Evolutionary conservation across 2,888 invertebrate genomes (phyloP), one percentile per base, ranked within the genome.

Genomic region (Metopia argyrocephala): DNA sequence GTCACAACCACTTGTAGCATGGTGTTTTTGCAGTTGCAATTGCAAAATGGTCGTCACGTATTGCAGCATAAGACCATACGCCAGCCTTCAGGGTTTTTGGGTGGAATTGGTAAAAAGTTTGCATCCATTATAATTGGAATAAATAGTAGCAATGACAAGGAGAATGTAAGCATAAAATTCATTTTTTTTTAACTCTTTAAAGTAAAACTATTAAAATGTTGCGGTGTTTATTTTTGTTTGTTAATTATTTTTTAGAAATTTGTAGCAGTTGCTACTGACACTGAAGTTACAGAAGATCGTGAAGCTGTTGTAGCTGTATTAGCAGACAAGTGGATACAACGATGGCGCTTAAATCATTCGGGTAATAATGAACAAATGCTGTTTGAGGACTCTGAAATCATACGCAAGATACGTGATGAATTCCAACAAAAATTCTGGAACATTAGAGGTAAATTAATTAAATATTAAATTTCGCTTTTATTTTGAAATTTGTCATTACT

Each of bases 1-100:
- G 96, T 96, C 0, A 98, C 98, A 12, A 98, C 98, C 0, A 97
- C 98, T 0, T 96, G 97, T 87, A 96, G 96, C 0, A 92, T 97
- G 31, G 94, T 96, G 0, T 91, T 95, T 27, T 91, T 96, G 4
- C 93, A 94, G 84, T 92, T 94, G 25, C 92, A 92, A 54, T 89
- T 92, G 64, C 88, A 90, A 84, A 93, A 93, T 78, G 96, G 96
- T 0, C 93, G 95, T 28, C 94, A 95, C 85, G 92, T 92, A 3
- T 92, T 96, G 69, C 88, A 91, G 1, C 95, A 94, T 84, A 92
- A 93, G 78, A 93, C 94, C 2, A 91, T 96, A 27, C 93, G 94
- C 54, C 93, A 94, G 0, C 95, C 95, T 2, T 93, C 94, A 69
- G 95, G 96, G 1, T 96, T 96, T 94, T 92, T 98, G 50, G 96